Conservation (phyloP, 2,888 invertebrate species). For the Drosophila robusta region DNA sequence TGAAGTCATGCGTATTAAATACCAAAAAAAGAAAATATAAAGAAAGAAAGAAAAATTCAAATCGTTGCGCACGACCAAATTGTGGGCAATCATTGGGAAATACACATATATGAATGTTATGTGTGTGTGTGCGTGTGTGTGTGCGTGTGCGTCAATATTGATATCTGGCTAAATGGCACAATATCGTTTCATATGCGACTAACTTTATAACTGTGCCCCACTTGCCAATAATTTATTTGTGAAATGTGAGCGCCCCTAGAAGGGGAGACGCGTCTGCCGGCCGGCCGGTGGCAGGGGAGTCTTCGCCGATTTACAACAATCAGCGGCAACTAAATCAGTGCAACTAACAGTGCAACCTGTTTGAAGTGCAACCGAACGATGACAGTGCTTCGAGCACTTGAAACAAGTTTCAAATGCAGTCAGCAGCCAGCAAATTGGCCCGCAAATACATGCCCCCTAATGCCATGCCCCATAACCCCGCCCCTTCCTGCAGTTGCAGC, state of each 20-base stretch:
- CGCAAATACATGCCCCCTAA: slow-evolving; percentile 33
- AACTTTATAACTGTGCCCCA: slow-evolving; percentile 51
- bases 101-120: slow-evolving; percentile 31
- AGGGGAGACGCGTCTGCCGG: too few species aligned
- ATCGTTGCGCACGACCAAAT: slow-evolving; percentile 77
- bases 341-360: slow-evolving; percentile 81
- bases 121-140: slow-evolving; percentile 2
- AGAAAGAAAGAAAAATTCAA: slow-evolving; percentile 50
- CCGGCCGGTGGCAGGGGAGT: neutral
- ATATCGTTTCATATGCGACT: slow-evolving; percentile 25
- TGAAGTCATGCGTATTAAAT: slow-evolving; percentile 78
- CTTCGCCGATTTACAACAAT: slow-evolving; percentile 57
- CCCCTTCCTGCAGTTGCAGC: neutral
- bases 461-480: too few species aligned
- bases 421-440: slow-evolving; percentile 67
- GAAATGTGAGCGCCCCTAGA: too few species aligned
- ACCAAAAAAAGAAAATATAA: slow-evolving; percentile 35
- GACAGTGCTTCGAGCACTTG: slow-evolving; percentile 45
- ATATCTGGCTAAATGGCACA: slow-evolving; percentile 47
- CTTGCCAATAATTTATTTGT: slow-evolving; percentile 57
- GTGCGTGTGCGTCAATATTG: slow-evolving; percentile 44
- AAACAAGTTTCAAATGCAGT: slow-evolving; percentile 63
- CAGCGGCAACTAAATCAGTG: slow-evolving; percentile 72
- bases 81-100: slow-evolving; percentile 77
- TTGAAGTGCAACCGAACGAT: slow-evolving; percentile 29